Evolutionary conservation across 1,140 invertebrate species (phyloP).

Genomic region (Apis cerana): DNA sequence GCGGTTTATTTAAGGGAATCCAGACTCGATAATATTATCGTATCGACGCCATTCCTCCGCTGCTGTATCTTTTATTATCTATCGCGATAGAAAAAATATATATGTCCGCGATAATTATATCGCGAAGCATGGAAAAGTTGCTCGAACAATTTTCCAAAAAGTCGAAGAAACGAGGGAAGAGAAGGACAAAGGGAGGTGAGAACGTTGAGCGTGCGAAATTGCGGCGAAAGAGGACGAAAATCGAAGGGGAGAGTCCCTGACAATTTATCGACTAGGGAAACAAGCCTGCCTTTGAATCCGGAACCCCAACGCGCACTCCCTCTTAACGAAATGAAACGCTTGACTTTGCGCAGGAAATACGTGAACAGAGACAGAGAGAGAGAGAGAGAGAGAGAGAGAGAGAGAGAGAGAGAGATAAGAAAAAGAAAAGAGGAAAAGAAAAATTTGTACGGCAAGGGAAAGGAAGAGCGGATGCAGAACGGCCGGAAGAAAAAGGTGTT

Average conservation of each 20-base stretch:
- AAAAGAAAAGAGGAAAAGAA: not conserved
- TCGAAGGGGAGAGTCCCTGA: slow-evolving; percentile 22
- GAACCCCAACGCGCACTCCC: slow-evolving; percentile 45
- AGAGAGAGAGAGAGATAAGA: not conserved
- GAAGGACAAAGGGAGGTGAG: no score
- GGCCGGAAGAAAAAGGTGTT: slow-evolving; percentile 16
- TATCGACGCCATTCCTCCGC: no score
- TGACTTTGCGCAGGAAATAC: slow-evolving; percentile 41
- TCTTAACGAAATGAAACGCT: slow-evolving; percentile 60
- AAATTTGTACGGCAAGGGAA: not conserved
- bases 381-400: not conserved
- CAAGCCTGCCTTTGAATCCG: slow-evolving; percentile 57
- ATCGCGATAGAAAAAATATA: no score
- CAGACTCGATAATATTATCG: no score
- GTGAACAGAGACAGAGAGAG: no score
- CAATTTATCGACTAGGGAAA: slow-evolving; percentile 58
- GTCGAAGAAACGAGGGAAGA: not conserved
- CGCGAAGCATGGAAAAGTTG: no score
- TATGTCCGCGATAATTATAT: no score
- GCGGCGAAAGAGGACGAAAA: not conserved
- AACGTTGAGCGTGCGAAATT: not conserved
- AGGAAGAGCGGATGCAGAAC: not conserved
- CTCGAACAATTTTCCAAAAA: no score
- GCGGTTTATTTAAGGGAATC: no score
- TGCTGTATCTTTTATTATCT: no score